These are phyloP conservation scores for Tetramorium bicarinatum DNA, from an alignment of 2,888 invertebrate genomes.

Conservation along the genomic window DNA sequence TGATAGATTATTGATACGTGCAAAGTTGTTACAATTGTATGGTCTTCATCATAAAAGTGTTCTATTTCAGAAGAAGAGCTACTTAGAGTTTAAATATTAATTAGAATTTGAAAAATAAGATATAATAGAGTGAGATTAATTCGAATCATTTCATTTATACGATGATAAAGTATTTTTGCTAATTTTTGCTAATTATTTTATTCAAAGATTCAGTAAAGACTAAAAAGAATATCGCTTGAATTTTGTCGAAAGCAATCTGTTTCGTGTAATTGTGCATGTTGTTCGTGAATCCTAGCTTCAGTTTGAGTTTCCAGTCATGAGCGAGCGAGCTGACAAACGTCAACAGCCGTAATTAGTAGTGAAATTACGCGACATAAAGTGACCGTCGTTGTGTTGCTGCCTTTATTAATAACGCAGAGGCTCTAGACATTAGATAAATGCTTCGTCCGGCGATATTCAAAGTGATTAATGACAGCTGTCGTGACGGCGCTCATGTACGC, in stretches of 20 bases:
- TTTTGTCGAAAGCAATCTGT: constrained; percentile 34
- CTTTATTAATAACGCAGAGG: constrained; percentile 54
- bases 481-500: constrained; percentile 16
- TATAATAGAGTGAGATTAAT: background rate
- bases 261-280: constrained; percentile 15
- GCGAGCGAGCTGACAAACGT: constrained; percentile 25
- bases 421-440: constrained; percentile 44
- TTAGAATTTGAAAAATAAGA: background rate
- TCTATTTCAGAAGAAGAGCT: background rate
- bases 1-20: constrained; percentile 23
- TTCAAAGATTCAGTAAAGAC: background rate
- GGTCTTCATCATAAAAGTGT: background rate
- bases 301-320: constrained; percentile 12
- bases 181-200: background rate
- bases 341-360: constrained; percentile 41
- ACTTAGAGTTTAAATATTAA: background rate
- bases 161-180: background rate
- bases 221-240: background rate
- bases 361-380: constrained; percentile 55
- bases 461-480: constrained; percentile 52
- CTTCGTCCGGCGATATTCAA: constrained; percentile 42
- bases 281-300: constrained; percentile 1
- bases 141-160: background rate
- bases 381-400: constrained; percentile 46
- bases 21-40: constrained; percentile 60